Conservation (phyloP, 2,797 vertebrate genomes). For the Sebastes baramenuke region DNA sequence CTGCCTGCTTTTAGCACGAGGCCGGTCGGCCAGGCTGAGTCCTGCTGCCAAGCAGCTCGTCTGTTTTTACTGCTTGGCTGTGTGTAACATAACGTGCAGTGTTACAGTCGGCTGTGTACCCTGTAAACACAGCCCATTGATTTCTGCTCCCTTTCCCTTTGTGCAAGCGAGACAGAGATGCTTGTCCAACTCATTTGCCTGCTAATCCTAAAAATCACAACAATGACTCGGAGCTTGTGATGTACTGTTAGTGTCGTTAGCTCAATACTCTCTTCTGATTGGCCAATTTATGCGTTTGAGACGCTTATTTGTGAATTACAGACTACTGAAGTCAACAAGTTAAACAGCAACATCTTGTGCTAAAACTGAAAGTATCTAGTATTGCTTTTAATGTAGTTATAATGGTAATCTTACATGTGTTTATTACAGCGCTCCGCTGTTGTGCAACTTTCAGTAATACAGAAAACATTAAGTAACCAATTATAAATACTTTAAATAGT, state of each 20-base stretch:
- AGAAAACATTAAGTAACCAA: not conserved
- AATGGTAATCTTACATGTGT: not conserved
- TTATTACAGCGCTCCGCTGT: not conserved
- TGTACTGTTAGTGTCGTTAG: slow-evolving; percentile 15
- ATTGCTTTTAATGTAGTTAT: no score
- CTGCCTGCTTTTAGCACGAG: slow-evolving; percentile 42
- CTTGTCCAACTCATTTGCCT: slow-evolving; percentile 62
- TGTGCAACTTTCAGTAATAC: not conserved
- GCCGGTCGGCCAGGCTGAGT: slow-evolving; percentile 37
- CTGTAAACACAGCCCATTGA: slow-evolving; percentile 81
- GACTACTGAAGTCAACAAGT: not conserved
- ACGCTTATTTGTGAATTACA: not conserved
- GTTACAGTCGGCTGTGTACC: slow-evolving; percentile 73
- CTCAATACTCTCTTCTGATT: slow-evolving; percentile 18
- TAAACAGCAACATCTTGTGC: not conserved
- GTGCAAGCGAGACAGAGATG: slow-evolving; percentile 66
- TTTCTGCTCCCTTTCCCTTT: slow-evolving; percentile 75
- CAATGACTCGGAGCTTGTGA: slow-evolving; percentile 40
- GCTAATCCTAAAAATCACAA: slow-evolving; percentile 71
- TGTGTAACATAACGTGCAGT: slow-evolving; percentile 68
- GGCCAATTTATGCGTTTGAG: not conserved
- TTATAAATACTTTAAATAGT: not conserved
- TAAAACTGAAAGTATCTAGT: not conserved
- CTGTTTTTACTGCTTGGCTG: slow-evolving; percentile 70
- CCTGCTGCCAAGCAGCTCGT: slow-evolving; percentile 62